Percentiles rank a stretch among this genome's conserved stretches.
These are phyloP conservation scores for Aphidoletes aphidimyza DNA, from an alignment of 2,888 invertebrate genomes.

Conservation along the genomic window DNA sequence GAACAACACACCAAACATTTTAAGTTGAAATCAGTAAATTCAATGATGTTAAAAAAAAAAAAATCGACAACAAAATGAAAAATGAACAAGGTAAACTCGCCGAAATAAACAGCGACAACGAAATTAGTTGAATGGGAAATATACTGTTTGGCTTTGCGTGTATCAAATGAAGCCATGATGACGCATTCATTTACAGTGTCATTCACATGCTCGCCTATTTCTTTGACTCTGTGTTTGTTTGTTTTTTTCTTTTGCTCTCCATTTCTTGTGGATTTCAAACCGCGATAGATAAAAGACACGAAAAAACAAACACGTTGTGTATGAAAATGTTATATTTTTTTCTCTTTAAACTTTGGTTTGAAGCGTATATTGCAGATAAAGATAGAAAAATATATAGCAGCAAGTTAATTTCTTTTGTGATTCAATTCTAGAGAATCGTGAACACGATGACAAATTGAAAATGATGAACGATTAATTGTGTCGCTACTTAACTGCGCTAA, in stretches of 20 bases:
- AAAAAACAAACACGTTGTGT: not conserved
- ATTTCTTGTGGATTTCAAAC: too few relatives aligned
- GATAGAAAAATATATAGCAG: not conserved
- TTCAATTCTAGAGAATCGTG: not conserved
- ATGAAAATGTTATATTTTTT: conserved; percentile 5
- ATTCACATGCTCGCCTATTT: conserved; percentile 16
- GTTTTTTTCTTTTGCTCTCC: not conserved
- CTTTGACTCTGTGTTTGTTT: not conserved
- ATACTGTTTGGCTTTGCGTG: not conserved
- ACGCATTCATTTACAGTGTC: not conserved
- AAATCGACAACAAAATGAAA: not conserved
- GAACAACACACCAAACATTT: too few relatives aligned
- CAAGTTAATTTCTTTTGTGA: not conserved
- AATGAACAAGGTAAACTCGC: too few relatives aligned
- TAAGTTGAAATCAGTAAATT: too few relatives aligned
- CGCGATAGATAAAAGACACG: too few relatives aligned
- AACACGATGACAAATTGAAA: conserved; percentile 14
- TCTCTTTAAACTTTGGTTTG: not conserved
- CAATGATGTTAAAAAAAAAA: too few relatives aligned
- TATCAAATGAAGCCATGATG: not conserved
- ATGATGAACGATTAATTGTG: not conserved
- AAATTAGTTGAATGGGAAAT: conserved; percentile 43
- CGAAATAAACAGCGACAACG: not conserved
- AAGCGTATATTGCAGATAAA: not conserved
- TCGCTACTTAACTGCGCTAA: not conserved